Percentiles rank a stretch among this genome's conserved stretches.
Conservation (phyloP, 1,140 invertebrate genomes). For the Macrotrachela quadricornifera region DNA sequence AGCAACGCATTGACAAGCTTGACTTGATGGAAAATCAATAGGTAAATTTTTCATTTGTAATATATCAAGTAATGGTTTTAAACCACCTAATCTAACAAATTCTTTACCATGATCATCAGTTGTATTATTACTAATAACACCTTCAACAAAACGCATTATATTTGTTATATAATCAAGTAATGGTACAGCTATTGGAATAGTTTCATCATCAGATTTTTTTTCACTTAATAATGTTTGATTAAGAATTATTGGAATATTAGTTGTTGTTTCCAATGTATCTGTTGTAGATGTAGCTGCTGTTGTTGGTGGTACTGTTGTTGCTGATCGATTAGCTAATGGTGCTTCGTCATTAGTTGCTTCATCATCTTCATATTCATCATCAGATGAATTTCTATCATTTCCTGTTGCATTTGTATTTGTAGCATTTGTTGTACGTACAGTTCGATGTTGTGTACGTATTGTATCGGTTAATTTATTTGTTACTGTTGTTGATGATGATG, state of each 20-base stretch:
- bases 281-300: constrained; percentile 12
- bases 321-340: constrained; percentile 12
- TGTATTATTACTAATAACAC: constrained; percentile 67
- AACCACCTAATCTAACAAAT: constrained; percentile 56
- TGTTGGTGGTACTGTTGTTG: constrained; percentile 19
- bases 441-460: too few species aligned
- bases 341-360: background rate
- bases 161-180: constrained; percentile 16
- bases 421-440: background rate
- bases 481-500: constrained; percentile 35
- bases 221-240: constrained; percentile 9
- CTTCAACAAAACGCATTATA: constrained; percentile 66
- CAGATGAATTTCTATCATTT: background rate
- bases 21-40: constrained; percentile 59
- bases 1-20: constrained; percentile 59
- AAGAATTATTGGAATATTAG: constrained; percentile 8
- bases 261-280: background rate
- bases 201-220: background rate
- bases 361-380: background rate
- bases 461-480: background rate
- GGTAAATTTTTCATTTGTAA: constrained; percentile 60
- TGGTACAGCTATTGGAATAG: background rate
- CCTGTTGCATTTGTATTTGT: background rate
- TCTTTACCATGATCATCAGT: constrained; percentile 73
- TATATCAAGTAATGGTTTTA: constrained; percentile 51